phyloP scores from a whole-genome alignment of 2,888 invertebrate genomes.

The Halictus quadricinctus region DNA sequence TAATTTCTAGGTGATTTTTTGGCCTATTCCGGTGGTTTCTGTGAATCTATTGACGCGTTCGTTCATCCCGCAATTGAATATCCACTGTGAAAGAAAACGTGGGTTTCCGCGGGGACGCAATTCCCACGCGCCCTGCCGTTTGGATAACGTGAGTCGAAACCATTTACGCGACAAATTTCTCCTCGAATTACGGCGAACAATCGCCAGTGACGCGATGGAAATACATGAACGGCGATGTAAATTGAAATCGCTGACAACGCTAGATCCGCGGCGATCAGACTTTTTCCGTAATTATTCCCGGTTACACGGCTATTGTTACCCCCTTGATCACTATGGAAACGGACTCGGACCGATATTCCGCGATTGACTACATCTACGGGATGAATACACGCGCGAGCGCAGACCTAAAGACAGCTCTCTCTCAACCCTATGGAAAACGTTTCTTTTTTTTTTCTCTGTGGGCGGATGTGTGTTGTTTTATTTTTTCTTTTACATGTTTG shows the following conservation, averaged over 20 bases:
- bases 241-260: constrained; percentile 6
- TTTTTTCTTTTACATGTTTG: neutral
- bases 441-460: neutral
- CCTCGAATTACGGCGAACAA: neutral
- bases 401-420: neutral
- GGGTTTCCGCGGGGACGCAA: neutral
- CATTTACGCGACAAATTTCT: neutral
- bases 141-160: neutral
- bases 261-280: neutral
- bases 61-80: neutral
- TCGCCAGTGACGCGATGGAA: neutral
- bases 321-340: neutral
- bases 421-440: neutral
- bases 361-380: constrained; percentile 8
- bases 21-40: neutral
- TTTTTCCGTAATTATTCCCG: constrained; percentile 17
- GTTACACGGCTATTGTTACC: neutral
- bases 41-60: neutral
- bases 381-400: neutral
- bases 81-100: neutral
- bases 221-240: neutral
- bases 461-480: neutral
- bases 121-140: neutral
- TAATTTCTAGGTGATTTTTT: too few relatives aligned
- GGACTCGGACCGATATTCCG: constrained; percentile 20